phyloP scores from a whole-genome alignment of 2,113 vertebrate genomes.

The Tursiops truncatus region DNA sequence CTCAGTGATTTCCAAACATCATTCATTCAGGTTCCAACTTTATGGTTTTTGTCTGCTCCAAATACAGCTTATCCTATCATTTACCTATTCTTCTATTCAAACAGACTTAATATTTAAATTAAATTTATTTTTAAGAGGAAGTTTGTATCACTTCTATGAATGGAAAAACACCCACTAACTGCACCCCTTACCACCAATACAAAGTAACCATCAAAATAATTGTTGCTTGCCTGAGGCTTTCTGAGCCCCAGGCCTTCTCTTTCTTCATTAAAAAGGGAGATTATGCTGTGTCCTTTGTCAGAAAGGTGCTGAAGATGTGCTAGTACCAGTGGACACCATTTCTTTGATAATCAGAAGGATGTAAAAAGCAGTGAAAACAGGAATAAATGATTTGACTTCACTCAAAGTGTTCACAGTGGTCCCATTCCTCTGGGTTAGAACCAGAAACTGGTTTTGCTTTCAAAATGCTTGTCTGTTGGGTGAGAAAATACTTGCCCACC shows the following conservation, averaged over 20 bases:
- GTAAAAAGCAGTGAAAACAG: background rate
- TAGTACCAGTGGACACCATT: background rate
- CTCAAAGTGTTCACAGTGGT: background rate
- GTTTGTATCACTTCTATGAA: background rate
- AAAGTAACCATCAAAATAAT: background rate
- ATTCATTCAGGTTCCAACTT: background rate
- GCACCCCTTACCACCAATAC: background rate
- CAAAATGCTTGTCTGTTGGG: background rate
- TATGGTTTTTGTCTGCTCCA: background rate
- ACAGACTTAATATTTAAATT: background rate
- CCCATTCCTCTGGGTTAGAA: background rate
- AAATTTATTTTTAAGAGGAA: background rate
- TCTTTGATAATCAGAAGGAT: background rate
- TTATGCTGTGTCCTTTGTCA: too few relatives aligned
- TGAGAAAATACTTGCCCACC: background rate
- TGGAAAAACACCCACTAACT: background rate
- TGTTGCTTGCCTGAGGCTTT: background rate
- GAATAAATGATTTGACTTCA: background rate
- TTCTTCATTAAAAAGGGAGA: background rate
- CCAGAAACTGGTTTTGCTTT: background rate
- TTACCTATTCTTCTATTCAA: background rate
- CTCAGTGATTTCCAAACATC: background rate
- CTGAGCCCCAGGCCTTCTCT: background rate
- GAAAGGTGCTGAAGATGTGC: background rate
- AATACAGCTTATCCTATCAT: background rate